phyloP scores from a whole-genome alignment of 2,888 invertebrate species.

The Invenusta paracnida region DNA sequence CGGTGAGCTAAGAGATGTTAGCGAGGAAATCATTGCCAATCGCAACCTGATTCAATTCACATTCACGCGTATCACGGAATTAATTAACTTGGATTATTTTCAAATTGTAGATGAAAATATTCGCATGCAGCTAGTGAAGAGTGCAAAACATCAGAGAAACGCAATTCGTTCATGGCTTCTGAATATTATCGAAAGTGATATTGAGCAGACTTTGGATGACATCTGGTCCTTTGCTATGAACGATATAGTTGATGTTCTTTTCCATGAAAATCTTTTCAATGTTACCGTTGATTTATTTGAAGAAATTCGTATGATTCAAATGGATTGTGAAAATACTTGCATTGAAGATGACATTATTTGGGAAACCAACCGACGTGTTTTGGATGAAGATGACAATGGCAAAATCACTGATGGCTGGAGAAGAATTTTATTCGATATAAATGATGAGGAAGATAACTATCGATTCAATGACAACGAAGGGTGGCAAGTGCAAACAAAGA shows the following conservation, averaged over 20 bases:
- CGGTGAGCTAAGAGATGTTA: neutral
- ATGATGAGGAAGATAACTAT: constrained; percentile 13
- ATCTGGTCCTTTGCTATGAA: too few species aligned
- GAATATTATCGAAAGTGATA: neutral
- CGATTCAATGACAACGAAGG: neutral
- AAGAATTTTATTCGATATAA: neutral
- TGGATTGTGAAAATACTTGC: neutral
- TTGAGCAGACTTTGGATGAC: constrained; percentile 37
- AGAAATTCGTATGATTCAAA: neutral
- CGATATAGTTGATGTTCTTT: constrained; percentile 11
- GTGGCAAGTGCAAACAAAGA: neutral
- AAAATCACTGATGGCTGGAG: neutral
- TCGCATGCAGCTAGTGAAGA: neutral
- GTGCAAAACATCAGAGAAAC: neutral
- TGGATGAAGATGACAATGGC: neutral
- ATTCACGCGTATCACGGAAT: neutral
- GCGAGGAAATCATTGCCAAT: neutral
- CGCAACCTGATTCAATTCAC: neutral
- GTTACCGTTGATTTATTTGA: neutral
- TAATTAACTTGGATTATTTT: neutral
- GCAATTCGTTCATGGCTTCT: neutral
- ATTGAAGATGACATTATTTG: constrained; percentile 40
- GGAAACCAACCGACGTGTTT: neutral
- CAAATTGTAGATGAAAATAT: neutral
- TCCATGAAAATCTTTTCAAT: neutral